A percentile compares a stretch with the other conserved stretches of the same genome.
Conservation (phyloP, 2,113 vertebrate species). For the Asarcornis scutulata region DNA sequence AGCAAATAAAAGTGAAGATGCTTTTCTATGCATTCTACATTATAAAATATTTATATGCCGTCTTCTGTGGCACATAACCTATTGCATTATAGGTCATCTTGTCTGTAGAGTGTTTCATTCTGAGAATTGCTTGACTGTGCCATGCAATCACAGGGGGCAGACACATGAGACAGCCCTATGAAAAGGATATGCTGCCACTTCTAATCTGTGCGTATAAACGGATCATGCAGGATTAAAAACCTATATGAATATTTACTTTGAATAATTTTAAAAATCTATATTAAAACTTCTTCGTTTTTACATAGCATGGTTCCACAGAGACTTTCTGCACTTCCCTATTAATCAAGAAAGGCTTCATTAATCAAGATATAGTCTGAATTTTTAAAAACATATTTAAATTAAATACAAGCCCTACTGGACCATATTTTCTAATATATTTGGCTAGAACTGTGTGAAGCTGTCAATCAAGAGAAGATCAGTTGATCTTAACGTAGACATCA, state of each 20-base stretch:
- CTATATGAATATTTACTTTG: constrained; percentile 51
- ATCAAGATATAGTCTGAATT: constrained; percentile 20
- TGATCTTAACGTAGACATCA: background rate
- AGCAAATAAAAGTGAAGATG: constrained; percentile 62
- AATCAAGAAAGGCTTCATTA: constrained; percentile 47
- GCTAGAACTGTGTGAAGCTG: constrained; percentile 39
- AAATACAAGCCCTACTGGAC: background rate
- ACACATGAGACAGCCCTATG: background rate
- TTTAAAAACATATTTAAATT: constrained; percentile 37
- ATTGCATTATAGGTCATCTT: constrained; percentile 64
- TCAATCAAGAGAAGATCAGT: background rate
- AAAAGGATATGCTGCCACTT: constrained; percentile 26
- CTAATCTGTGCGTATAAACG: constrained; percentile 61
- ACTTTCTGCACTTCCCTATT: constrained; percentile 2
- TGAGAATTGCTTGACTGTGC: constrained; percentile 33
- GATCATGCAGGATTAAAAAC: constrained; percentile 64
- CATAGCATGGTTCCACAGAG: background rate
- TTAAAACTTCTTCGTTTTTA: constrained; percentile 60
- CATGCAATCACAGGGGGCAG: constrained; percentile 20
- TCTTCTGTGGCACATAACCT: constrained; percentile 65
- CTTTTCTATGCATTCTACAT: constrained; percentile 53
- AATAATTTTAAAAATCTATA: constrained; percentile 54
- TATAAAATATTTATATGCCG: constrained; percentile 75
- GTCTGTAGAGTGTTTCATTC: constrained; percentile 49
- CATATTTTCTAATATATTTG: constrained; percentile 47